Base-by-base conservation (phyloP, 2,797 vertebrate species). In the Mycteria americana region DNA sequence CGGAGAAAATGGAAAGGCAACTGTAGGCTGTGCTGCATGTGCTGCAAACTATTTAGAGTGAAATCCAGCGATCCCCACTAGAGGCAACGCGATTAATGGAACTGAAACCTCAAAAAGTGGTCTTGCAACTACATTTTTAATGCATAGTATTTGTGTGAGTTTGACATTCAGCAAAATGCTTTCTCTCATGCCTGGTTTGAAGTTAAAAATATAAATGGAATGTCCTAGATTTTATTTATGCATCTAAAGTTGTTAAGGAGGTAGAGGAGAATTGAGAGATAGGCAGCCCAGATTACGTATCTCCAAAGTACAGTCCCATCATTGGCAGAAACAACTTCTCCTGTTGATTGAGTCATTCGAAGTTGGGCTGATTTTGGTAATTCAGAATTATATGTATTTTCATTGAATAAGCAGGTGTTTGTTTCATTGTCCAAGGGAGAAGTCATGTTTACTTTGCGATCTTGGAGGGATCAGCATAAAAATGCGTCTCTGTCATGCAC, bases 101-200 rank as follows among this genome's bases (percentile, higher is more conserved):
- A 96, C 53, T 41, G 28, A 93, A 95, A 95, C 89, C 93, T 95
- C 86, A 94, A 85, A 68, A 93, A 88, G 80, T 37, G 89, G 89
- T 79, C 85, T 65, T 85, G 54, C 67, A 90, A 35, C 89, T 94
- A 37, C 91, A 83, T 95, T 97, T 96, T 96, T 95, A 97, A 95
- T 95, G 80, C 90, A 62, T 74, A 80, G 67, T 94, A 92, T 93
- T 93, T 95, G 77, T 2, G 64, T 74, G 92, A 86, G 85, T 41
- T 91, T 95, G 94, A 89, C 83, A 92, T 95, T 95, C 93, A 95
- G 94, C 90, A 97, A 92, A 97, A 97, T 95, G 86, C 80, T 97
- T 97, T 95, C 81, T 94, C 85, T 96, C 74, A 76, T 92, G 80
- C 77, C 80, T 91, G 77, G 77, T 95, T 94, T 93, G 95, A 89